Conservation (phyloP, 2,888 invertebrate genomes). For the Celastrina argiolus region DNA sequence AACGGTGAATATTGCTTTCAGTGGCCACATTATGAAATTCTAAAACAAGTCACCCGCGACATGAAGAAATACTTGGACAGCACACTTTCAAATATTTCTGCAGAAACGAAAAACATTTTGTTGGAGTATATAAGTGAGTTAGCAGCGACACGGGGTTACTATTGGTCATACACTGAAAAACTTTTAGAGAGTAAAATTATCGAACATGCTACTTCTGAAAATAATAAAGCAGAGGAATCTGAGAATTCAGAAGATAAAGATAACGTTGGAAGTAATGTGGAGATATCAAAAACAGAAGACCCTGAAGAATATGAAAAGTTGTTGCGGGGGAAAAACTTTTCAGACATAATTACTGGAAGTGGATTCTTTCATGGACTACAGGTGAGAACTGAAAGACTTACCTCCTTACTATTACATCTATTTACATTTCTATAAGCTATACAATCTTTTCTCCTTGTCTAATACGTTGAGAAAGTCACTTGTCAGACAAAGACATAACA, state of each 20-base stretch:
- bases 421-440: too few relatives aligned
- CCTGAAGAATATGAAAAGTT: conserved; percentile 5
- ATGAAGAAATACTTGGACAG: conserved; percentile 39
- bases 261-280: background rate
- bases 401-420: too few relatives aligned
- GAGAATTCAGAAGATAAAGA: background rate
- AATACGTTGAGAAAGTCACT: too few relatives aligned
- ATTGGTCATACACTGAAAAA: conserved; percentile 45
- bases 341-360: conserved; percentile 42
- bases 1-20: conserved; percentile 36
- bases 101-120: conserved; percentile 27
- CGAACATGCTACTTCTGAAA: conserved; percentile 3
- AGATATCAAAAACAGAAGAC: background rate
- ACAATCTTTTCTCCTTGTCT: too few relatives aligned
- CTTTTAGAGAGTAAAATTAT: conserved; percentile 29
- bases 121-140: conserved; percentile 25
- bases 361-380: conserved; percentile 52
- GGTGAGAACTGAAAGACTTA: conserved; percentile 36
- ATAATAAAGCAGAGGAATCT: background rate
- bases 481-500: too few relatives aligned
- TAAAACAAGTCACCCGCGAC: conserved; percentile 39
- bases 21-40: conserved; percentile 49
- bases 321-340: conserved; percentile 26
- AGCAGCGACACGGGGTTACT: conserved; percentile 42
- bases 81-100: conserved; percentile 33